These are phyloP conservation scores for Cyclargus thomasi DNA, from an alignment of 1,140 invertebrate genomes.

Conservation along the genomic window DNA sequence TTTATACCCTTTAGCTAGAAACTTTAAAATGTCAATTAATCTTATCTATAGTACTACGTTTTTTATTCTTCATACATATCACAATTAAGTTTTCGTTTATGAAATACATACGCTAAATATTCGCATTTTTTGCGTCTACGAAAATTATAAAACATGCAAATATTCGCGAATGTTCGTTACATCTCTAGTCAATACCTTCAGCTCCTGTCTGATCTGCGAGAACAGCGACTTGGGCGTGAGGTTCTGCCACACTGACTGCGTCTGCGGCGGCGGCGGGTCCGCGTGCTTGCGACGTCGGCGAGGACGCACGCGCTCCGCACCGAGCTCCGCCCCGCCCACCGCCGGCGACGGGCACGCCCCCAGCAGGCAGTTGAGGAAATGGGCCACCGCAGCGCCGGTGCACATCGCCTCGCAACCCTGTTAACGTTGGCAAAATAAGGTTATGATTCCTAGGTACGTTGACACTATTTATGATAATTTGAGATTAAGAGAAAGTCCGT, in stretches of 20 bases:
- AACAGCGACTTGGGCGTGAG: slow-evolving; percentile 91
- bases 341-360: slow-evolving; percentile 82
- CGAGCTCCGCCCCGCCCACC: slow-evolving; percentile 76
- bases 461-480: no score
- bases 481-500: no score
- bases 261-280: slow-evolving; percentile 53
- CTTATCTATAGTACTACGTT: no score
- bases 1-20: no score
- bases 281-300: slow-evolving; percentile 41
- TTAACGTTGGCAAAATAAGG: not conserved
- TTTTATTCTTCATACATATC: no score
- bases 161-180: no score
- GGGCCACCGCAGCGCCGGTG: slow-evolving; percentile 90
- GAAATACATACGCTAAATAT: no score
- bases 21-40: no score
- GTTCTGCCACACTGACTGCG: slow-evolving; percentile 87
- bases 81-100: no score
- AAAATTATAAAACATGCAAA: no score
- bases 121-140: no score
- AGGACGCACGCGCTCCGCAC: slow-evolving; percentile 26
- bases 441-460: no score
- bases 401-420: slow-evolving; percentile 86
- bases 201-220: slow-evolving; percentile 90
- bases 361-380: slow-evolving; percentile 96
- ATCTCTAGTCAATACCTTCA: slow-evolving; percentile 80